Base-by-base conservation (phyloP, 2,888 invertebrate genomes). In the Eutolmus rufibarbis region DNA sequence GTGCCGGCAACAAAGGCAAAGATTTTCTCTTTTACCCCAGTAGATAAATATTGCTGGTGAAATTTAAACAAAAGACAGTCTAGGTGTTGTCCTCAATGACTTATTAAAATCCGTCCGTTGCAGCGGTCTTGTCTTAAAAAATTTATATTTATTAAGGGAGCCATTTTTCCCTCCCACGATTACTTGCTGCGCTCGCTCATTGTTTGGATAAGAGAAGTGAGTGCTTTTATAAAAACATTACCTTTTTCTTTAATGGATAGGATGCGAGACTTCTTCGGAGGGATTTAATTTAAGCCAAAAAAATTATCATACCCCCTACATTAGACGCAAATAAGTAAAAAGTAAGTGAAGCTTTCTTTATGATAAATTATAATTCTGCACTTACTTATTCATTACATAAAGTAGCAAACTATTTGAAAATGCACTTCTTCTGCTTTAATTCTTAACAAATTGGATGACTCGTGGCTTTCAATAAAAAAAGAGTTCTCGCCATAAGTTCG, bases 61-160 rank as follows among this genome's bases (percentile, higher is more conserved):
- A 46, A 34, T 51, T 51, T 81, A 81, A 34, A 81, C 56, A 81
- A 81, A 81, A 78, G 78, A 43, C 46, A 81, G 31, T 28, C 34
- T 81, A 81, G 81, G 81, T 81, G 28, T 56, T 81, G 81, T 81
- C 51, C 16, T 56, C 28, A 81, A 31, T 81, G 28, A 28, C 51
- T 81, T 34, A 81, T 56, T 56, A 81, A 31, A 76, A 76, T 40
- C 76, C 19, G 76, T 40, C 76, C n/a, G 34, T 76, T 76, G 76
- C 76, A 76, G 76, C 66, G 28, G 66, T 23, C 66, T 56, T 66
- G 66, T 66, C 4, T 66, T 66, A 66, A 66, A 66, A 66, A 66
- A 66, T 66, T 66, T 66, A 66, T 66, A 66, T 66, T 23, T 66
- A 66, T 66, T 66, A 66, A 8, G 9, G 66, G 66, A 23, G 12